Percentiles rank a stretch among this genome's conserved stretches.
Evolutionary conservation across 1,140 invertebrate species (phyloP).

Genomic region (Dreissena rostriformis): DNA sequence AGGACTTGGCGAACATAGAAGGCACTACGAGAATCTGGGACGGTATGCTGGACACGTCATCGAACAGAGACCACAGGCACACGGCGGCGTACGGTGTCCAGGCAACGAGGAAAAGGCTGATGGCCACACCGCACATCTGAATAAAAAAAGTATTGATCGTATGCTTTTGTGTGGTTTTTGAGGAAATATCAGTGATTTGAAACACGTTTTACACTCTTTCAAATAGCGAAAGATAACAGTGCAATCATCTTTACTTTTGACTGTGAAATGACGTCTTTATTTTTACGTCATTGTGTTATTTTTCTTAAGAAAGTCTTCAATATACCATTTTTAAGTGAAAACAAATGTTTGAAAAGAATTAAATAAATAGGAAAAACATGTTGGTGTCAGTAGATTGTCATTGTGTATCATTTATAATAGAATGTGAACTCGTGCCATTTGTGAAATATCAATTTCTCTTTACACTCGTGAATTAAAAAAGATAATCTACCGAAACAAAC

Average conservation of each 20-base stretch:
- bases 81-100: conserved; percentile 63
- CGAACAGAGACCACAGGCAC: conserved; percentile 41
- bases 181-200: conserved; percentile 1
- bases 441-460: no score
- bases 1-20: conserved; percentile 60
- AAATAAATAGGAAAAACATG: no score
- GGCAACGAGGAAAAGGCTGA: conserved; percentile 52
- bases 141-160: conserved; percentile 9
- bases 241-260: not conserved
- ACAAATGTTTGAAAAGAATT: no score
- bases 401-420: no score
- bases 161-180: not conserved
- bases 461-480: no score
- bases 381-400: no score
- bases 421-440: no score
- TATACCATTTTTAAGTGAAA: not conserved
- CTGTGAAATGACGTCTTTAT: not conserved
- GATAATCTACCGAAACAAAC: no score
- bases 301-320: not conserved
- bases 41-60: conserved; percentile 30
- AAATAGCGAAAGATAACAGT: not conserved
- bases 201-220: not conserved
- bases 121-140: conserved; percentile 58
- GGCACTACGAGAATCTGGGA: conserved; percentile 39
- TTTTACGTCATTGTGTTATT: not conserved